phyloP scores from a whole-genome alignment of 2,113 vertebrate genomes.

The Apaloderma vittatum region DNA sequence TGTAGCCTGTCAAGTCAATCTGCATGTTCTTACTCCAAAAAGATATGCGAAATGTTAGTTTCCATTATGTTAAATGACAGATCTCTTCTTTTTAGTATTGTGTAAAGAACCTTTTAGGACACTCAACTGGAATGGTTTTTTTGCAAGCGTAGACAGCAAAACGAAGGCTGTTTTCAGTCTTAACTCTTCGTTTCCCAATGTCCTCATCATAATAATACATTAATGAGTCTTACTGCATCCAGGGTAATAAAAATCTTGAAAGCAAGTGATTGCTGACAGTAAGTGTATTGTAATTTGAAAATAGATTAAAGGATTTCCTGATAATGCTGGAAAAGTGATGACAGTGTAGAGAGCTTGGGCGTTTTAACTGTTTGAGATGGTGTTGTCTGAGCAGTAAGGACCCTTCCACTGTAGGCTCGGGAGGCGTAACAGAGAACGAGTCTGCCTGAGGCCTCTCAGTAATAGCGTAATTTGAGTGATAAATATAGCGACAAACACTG shows the following conservation, averaged over 20 bases:
- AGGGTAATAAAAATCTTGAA: slow-evolving; percentile 20
- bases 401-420: background rate
- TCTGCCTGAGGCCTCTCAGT: slow-evolving; percentile 30
- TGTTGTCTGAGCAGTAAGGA: slow-evolving; percentile 6
- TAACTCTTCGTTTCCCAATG: slow-evolving; percentile 24
- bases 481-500: slow-evolving; percentile 58
- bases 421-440: background rate
- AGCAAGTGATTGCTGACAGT: slow-evolving; percentile 27
- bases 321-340: background rate
- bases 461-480: slow-evolving; percentile 13
- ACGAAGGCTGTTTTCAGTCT: background rate
- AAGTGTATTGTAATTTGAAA: slow-evolving; percentile 6
- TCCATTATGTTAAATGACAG: background rate
- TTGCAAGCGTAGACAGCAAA: background rate
- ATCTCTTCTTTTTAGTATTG: background rate
- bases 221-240: background rate
- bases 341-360: background rate
- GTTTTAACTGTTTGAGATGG: background rate
- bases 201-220: background rate
- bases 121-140: background rate
- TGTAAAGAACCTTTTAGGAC: background rate
- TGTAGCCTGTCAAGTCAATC: background rate
- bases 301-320: slow-evolving; percentile 5
- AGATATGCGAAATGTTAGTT: background rate
- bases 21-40: background rate